A percentile compares a stretch with the other conserved stretches of the same genome.
Conservation (phyloP, 2,888 invertebrate genomes). For the Agrilus cyanescens region DNA sequence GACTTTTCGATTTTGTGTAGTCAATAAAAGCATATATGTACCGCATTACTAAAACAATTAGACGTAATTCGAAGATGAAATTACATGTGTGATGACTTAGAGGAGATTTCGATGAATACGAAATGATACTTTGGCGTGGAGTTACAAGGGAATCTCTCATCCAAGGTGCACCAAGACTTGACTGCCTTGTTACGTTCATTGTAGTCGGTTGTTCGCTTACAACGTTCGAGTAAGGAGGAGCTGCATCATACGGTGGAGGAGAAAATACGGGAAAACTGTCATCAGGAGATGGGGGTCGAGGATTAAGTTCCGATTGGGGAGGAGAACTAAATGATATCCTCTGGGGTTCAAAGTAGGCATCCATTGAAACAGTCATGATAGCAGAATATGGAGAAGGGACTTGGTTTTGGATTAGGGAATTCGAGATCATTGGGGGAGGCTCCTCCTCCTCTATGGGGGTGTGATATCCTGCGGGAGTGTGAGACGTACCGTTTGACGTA, state of each 20-base stretch:
- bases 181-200: conserved; percentile 28
- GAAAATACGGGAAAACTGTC: conserved; percentile 80
- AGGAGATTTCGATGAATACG: conserved; percentile 62
- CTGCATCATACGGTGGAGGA: conserved; percentile 56
- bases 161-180: conserved; percentile 43
- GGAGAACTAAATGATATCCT: conserved; percentile 72
- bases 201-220: conserved; percentile 29
- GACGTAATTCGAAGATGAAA: conserved; percentile 15
- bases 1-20: too few relatives aligned
- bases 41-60: conserved; percentile 6
- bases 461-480: conserved; percentile 60
- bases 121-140: conserved; percentile 63
- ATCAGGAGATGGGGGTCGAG: conserved; percentile 57
- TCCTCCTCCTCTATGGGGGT: conserved; percentile 53
- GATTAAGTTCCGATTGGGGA: conserved; percentile 58
- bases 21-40: conserved; percentile 7
- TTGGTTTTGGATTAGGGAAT: conserved; percentile 40
- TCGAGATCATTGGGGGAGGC: conserved; percentile 37
- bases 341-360: conserved; percentile 75
- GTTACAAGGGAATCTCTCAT: conserved; percentile 39
- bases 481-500: conserved; percentile 48
- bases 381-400: conserved; percentile 73
- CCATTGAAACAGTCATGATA: conserved; percentile 70
- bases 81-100: conserved; percentile 89
- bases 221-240: conserved; percentile 30